A percentile compares a stretch with the other conserved stretches of the same genome.
These are phyloP conservation scores for Cebus imitator DNA, from an alignment of 2,113 vertebrate genomes.

Conservation along the genomic window DNA sequence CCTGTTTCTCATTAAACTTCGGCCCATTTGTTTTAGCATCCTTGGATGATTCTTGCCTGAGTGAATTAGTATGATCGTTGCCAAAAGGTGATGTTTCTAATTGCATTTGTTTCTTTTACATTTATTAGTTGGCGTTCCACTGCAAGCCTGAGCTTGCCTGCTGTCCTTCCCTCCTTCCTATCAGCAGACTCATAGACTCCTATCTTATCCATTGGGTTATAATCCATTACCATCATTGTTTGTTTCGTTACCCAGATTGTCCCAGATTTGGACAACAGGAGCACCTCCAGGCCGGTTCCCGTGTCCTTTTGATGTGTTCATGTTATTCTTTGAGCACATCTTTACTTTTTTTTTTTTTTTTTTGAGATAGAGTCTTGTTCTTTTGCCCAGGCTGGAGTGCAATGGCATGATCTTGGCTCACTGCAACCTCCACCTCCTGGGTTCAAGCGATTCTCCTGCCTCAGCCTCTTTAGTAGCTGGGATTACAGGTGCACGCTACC, in stretches of 20 bases:
- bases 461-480: too few species aligned
- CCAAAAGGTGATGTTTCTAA: slow-evolving; percentile 11
- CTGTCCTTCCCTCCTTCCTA: not conserved
- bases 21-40: not conserved
- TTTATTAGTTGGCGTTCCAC: not conserved
- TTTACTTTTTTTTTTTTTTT: not conserved
- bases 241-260: not conserved
- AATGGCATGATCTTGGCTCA: too few species aligned
- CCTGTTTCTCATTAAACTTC: slow-evolving; percentile 1
- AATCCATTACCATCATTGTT: not conserved
- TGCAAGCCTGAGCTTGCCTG: not conserved
- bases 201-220: not conserved
- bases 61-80: not conserved
- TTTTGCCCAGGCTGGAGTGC: too few species aligned
- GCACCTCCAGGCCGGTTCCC: not conserved
- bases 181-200: not conserved
- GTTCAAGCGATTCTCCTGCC: too few species aligned
- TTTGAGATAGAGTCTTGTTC: too few species aligned
- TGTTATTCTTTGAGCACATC: not conserved
- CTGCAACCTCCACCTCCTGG: too few species aligned
- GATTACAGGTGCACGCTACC: rapidly evolving
- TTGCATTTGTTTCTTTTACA: not conserved
- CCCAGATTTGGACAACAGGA: not conserved
- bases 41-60: not conserved
- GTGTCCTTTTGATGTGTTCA: not conserved